These are phyloP conservation scores for Myopa tessellatipennis DNA, from an alignment of 2,888 invertebrate genomes.

Conservation along the genomic window DNA sequence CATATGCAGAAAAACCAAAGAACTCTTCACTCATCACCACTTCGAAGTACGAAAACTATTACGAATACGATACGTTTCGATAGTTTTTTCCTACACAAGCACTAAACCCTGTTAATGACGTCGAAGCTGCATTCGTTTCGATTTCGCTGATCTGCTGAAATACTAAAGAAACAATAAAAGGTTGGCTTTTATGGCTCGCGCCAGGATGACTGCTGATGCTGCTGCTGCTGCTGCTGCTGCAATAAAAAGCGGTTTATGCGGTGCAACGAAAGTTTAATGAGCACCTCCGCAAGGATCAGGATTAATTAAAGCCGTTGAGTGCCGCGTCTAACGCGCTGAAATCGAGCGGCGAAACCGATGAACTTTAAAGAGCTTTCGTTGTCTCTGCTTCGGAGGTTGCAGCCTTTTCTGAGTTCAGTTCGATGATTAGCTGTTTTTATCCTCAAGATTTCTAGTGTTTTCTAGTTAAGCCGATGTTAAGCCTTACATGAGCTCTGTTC, in stretches of 20 bases:
- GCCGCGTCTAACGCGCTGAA: background rate
- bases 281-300: background rate
- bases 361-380: too few species aligned
- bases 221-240: background rate
- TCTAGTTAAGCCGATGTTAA: too few species aligned
- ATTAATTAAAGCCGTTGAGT: slow-evolving; percentile 9
- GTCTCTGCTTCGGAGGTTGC: background rate
- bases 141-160: background rate
- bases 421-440: background rate
- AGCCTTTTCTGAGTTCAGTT: background rate
- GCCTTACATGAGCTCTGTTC: too few species aligned
- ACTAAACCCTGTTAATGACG: background rate
- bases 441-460: background rate
- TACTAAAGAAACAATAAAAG: background rate
- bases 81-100: background rate
- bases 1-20: background rate
- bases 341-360: too few species aligned
- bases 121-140: background rate
- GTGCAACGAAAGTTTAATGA: slow-evolving; percentile 17
- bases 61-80: too few species aligned
- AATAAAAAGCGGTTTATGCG: slow-evolving; percentile 24
- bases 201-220: slow-evolving; percentile 12
- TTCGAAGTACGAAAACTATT: too few species aligned
- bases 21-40: background rate
- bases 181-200: slow-evolving; percentile 17